These are phyloP conservation scores for Dryobates pubescens DNA, from an alignment of 2,797 vertebrate species.

Conservation along the genomic window DNA sequence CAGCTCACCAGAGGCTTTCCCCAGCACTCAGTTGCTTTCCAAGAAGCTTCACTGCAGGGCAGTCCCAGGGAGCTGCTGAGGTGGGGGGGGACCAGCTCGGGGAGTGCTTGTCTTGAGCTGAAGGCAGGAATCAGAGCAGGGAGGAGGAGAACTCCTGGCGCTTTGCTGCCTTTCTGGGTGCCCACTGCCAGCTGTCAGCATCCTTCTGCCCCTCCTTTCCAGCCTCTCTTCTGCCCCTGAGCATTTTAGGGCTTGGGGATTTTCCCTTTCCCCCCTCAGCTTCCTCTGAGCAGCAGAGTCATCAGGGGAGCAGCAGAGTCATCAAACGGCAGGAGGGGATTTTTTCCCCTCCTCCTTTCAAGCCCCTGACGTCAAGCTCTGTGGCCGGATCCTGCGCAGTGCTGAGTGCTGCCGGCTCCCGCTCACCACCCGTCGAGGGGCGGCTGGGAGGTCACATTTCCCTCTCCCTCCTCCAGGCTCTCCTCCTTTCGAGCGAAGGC, in stretches of 20 bases:
- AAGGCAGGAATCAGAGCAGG: neutral
- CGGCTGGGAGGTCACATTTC: fast-evolving
- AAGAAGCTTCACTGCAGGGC: neutral
- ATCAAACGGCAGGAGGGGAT: neutral
- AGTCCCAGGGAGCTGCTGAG: neutral
- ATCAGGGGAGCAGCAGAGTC: neutral
- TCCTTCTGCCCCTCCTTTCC: neutral
- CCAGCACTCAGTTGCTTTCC: neutral
- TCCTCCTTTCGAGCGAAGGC: neutral
- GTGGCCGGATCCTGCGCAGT: fast-evolving
- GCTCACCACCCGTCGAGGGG: fast-evolving
- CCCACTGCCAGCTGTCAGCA: neutral
- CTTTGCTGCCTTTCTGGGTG: neutral
- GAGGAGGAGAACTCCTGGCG: neutral
- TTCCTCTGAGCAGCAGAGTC: neutral
- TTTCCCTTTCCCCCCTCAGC: neutral
- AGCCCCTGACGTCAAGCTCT: neutral
- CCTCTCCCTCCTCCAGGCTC: fast-evolving
- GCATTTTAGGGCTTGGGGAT: neutral
- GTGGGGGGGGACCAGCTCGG: neutral
- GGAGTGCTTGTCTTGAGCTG: neutral
- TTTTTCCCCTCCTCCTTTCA: neutral
- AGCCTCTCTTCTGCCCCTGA: neutral
- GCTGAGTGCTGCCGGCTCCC: neutral
- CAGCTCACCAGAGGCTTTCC: neutral